Evolutionary conservation across 92 coral and sea anemone species (phyloP), one percentile per base, ranked within the genome.

Genomic region (Phenganax marumi): DNA sequence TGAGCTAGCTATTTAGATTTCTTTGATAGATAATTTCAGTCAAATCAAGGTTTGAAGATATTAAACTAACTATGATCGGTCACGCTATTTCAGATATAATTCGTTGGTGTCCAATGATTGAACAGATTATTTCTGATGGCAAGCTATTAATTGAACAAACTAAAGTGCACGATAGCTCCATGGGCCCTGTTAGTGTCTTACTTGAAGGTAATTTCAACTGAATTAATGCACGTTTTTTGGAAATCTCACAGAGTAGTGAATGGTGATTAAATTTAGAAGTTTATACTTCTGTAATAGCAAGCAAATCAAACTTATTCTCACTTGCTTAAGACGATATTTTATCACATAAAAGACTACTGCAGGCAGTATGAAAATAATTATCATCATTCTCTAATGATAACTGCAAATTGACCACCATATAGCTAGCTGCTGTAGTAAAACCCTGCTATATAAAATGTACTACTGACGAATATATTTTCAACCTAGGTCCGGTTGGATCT

Each of bases 131-230:
- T 33, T 91, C 90, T 68, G 97, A 96, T 85, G 97, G 93, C 11
- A 85, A 87, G 60, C 62, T 96, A 83, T 54, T 96, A 88, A 85
- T 96, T n/a, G 96, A 96, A 13, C 97, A 96, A 76, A 89, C 99
- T 10, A 89, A 92, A 73, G 89, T 87, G 7, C 99, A 96, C 73
- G 99, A 96, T 52, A 91, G 91, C 50, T 92, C 99, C 22, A 78
- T 78, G 83, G 87, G 94, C n/a, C 99, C 99, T 10, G 91, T 96
- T 46, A 92, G 97, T 24, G 99, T 96, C 47, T 81, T 96, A 23
- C 88, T 96, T 43, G 97, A 96, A 91, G 99, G 99, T 91, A 56
- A 8, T 81, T 74, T 24, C 48, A 0, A 47, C 7, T 14, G 43
- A 24, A 43, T 69, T 10, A 16, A 52, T 5, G 43, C 43, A 33